Evolutionary conservation across 1,140 invertebrate species (phyloP).

Genomic region (Antheraea mylitta): DNA sequence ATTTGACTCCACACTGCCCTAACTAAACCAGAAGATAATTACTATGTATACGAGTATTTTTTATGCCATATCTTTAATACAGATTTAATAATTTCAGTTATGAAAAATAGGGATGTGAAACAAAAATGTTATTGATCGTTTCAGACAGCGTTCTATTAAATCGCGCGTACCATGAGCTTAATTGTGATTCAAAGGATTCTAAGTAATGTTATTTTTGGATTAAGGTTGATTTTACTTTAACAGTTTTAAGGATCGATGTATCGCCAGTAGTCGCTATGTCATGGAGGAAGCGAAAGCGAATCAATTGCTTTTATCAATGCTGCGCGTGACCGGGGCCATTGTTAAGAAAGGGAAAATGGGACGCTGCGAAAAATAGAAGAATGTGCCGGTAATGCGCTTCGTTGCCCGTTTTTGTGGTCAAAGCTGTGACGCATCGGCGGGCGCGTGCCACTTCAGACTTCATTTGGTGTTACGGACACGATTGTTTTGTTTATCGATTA

Average conservation of each 20-base stretch:
- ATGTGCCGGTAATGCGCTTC: slow-evolving; percentile 46
- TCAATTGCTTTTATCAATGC: slow-evolving; percentile 56
- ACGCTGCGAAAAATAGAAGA: slow-evolving; percentile 60
- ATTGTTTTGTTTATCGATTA: slow-evolving; percentile 32
- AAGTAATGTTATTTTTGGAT: too few species aligned
- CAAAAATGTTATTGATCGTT: too few species aligned
- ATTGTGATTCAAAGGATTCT: too few species aligned
- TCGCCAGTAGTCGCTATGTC: slow-evolving; percentile 51
- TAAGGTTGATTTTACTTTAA: slow-evolving; percentile 41
- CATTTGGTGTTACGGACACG: slow-evolving; percentile 44
- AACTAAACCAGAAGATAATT: too few species aligned
- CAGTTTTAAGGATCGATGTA: slow-evolving; percentile 57
- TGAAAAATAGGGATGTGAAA: too few species aligned
- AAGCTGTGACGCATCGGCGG: slow-evolving; percentile 42
- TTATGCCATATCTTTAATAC: too few species aligned
- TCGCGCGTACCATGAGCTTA: too few species aligned
- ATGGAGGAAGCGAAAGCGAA: slow-evolving; percentile 69
- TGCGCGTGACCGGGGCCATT: slow-evolving; percentile 69
- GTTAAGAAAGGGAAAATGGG: slow-evolving; percentile 69
- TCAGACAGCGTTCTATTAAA: too few species aligned
- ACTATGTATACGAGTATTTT: too few species aligned
- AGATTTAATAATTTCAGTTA: too few species aligned
- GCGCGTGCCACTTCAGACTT: slow-evolving; percentile 51
- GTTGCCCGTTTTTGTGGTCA: slow-evolving; percentile 34
- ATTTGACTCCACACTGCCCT: too few species aligned